Evolutionary conservation across 2,888 invertebrate genomes (phyloP).

Genomic region (Conistra vaccinii): DNA sequence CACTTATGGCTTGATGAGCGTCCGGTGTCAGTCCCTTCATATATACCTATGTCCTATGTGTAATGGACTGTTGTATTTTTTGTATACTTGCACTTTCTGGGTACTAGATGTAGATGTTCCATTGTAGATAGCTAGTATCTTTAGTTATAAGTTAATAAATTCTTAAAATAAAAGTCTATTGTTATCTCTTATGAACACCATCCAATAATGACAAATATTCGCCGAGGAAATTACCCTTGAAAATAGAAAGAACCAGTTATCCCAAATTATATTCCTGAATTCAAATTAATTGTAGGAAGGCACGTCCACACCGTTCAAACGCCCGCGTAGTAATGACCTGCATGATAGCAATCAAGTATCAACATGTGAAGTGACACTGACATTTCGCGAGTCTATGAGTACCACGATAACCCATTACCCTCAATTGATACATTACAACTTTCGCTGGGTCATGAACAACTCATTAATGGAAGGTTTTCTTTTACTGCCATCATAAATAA

Average conservation of each 20-base stretch:
- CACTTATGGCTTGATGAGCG: constrained; percentile 68
- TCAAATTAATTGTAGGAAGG: background rate
- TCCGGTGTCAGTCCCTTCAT: constrained; percentile 69
- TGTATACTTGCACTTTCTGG: constrained; percentile 14
- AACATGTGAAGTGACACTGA: constrained; percentile 48
- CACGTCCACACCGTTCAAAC: constrained; percentile 8
- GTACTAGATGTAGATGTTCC: background rate
- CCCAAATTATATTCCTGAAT: background rate
- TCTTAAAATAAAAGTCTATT: background rate
- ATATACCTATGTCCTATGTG: constrained; percentile 5
- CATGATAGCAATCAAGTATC: constrained; percentile 37
- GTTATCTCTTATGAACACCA: background rate
- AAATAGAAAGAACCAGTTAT: too few species aligned
- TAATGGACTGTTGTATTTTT: constrained; percentile 14
- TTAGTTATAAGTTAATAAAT: background rate
- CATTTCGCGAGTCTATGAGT: constrained; percentile 37
- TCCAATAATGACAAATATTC: background rate
- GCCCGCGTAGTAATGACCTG: constrained; percentile 26
- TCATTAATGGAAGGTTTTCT: constrained; percentile 37
- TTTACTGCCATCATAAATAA: constrained; percentile 8
- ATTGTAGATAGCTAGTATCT: background rate
- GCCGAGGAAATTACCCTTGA: background rate
- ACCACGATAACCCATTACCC: constrained; percentile 51
- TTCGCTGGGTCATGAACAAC: constrained; percentile 57
- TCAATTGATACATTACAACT: constrained; percentile 55